Evolutionary conservation across 2,888 invertebrate species (phyloP), one percentile per base, ranked within the genome.

Genomic region (Acrobasis consociella): DNA sequence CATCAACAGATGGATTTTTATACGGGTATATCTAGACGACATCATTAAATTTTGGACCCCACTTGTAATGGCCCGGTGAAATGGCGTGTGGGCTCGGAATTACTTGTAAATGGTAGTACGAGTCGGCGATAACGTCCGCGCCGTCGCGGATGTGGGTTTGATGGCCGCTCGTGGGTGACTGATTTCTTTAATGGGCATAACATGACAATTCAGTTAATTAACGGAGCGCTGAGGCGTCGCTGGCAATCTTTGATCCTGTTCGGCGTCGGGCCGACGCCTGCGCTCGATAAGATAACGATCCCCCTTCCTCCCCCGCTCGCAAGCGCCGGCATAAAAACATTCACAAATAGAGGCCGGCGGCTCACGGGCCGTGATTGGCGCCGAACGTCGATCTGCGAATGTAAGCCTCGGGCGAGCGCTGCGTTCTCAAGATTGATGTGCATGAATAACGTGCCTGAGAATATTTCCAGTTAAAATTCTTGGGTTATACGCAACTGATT

Each of bases 1-100:
- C 81, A 83, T 80, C 84, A 81, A 81, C 90, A 89, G 86, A 89
- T 86, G 89, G 82, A 86, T 83, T 82, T 85, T 78, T 77, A 79
- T 79, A 76, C 75, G 69, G 74, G 73, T 81, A 76, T 83, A 86
- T 82, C 85, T 85, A 86, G 84, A 87, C 87, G 86, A 87, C 86
- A 86, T 88, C 83, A 82, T 87, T 84, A 84, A 78, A 82, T 82
- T 81, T 81, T 74, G 81, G 81, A 82, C 80, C 82, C 77, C 80
- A 75, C 75, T 81, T 74, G 82, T 82, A 80, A 77, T 79, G 75
- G 74, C 73, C 71, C 72, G 74, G 80, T 81, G 81, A 80, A 83
- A 82, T 81, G 78, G 73, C 76, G 83, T 82, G 84, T 83, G 82
- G 84, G 84, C 80, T 75, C 73, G 64, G 74, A 82, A 81, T 80